Evolutionary conservation across 2,113 vertebrate genomes (phyloP).

Genomic region (Xenopus laevis): DNA sequence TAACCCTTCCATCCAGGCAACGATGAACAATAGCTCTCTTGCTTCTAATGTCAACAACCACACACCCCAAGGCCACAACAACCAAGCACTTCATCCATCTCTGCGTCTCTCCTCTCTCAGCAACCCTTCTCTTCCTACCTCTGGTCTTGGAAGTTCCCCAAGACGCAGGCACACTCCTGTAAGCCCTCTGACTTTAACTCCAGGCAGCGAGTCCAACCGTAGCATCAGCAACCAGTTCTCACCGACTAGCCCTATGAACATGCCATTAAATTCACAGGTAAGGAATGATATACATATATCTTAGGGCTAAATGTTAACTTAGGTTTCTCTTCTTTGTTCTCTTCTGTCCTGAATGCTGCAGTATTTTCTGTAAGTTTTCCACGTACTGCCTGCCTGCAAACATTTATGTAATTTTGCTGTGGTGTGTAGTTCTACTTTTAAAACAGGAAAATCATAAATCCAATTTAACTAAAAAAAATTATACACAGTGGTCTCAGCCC

Average conservation of each 20-base stretch:
- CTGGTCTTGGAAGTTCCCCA: slow-evolving; percentile 68
- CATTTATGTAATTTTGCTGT: too few species aligned
- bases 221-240: slow-evolving; percentile 77
- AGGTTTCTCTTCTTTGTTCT: neutral
- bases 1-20: slow-evolving; percentile 79
- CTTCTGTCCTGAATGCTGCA: neutral
- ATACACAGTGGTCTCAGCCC: too few species aligned
- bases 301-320: too few species aligned
- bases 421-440: too few species aligned
- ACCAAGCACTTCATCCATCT: slow-evolving; percentile 76
- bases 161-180: slow-evolving; percentile 74
- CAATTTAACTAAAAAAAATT: too few species aligned
- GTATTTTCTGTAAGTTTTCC: too few species aligned
- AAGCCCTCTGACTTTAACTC: slow-evolving; percentile 83
- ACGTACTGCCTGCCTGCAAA: too few species aligned
- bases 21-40: slow-evolving; percentile 70
- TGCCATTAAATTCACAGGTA: slow-evolving; percentile 79
- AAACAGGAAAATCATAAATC: too few species aligned
- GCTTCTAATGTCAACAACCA: slow-evolving; percentile 69
- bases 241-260: slow-evolving; percentile 73
- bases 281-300: neutral
- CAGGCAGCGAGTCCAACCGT: slow-evolving; percentile 69
- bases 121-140: slow-evolving; percentile 61
- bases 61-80: slow-evolving; percentile 33
- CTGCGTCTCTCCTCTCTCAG: slow-evolving; percentile 72